Percentiles rank a stretch among this genome's conserved stretches.
phyloP scores from a whole-genome alignment of 1,140 invertebrate genomes.

The Anoplolepis gracilipes region DNA sequence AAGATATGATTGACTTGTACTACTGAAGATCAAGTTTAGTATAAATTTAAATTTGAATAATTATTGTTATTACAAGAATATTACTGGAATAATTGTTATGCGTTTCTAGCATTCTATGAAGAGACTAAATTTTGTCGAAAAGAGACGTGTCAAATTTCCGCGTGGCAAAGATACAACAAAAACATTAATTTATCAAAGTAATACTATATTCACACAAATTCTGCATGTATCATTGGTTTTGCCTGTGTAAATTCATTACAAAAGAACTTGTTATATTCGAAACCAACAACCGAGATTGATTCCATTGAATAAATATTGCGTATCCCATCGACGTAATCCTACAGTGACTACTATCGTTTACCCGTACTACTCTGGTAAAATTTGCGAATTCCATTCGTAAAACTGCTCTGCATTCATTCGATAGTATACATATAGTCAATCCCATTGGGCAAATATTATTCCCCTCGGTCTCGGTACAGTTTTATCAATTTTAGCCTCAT shows the following conservation, averaged over 20 bases:
- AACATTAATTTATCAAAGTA: slow-evolving; percentile 1
- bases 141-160: no score
- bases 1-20: neutral
- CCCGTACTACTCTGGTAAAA: slow-evolving; percentile 17
- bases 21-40: neutral
- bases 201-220: neutral
- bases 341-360: slow-evolving; percentile 47
- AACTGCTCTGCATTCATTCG: slow-evolving; percentile 41
- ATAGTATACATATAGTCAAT: slow-evolving; percentile 44
- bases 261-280: slow-evolving; percentile 10
- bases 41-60: neutral
- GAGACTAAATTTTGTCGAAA: no score
- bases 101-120: neutral
- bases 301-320: slow-evolving; percentile 49
- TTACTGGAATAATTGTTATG: neutral
- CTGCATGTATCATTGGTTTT: neutral
- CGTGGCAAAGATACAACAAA: neutral
- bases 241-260: slow-evolving; percentile 1
- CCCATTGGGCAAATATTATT: slow-evolving; percentile 51
- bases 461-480: slow-evolving; percentile 13
- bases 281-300: slow-evolving; percentile 19
- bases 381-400: slow-evolving; percentile 43
- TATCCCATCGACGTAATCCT: slow-evolving; percentile 53
- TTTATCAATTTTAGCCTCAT: slow-evolving; percentile 39
- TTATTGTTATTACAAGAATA: neutral